A percentile compares a stretch with the other conserved stretches of the same genome.
Conservation (phyloP, 2,888 invertebrate species). For the Kryphioiulus occultus region DNA sequence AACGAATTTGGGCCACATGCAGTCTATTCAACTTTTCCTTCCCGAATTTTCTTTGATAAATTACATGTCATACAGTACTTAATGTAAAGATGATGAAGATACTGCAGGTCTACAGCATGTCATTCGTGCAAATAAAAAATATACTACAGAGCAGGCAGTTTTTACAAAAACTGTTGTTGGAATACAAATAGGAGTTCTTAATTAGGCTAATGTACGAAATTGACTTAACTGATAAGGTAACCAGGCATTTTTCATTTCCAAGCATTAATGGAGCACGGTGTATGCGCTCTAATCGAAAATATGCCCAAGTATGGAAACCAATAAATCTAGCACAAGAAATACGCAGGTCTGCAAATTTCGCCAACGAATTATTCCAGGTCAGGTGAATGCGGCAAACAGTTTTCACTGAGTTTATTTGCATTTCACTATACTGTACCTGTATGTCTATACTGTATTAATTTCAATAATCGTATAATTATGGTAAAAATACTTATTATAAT, state of each 20-base stretch:
- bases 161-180: neutral
- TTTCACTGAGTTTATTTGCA: neutral
- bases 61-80: too few relatives aligned
- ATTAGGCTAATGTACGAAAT: neutral
- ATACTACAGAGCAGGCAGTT: neutral
- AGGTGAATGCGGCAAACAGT: neutral
- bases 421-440: too few relatives aligned
- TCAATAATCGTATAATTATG: too few relatives aligned
- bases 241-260: neutral
- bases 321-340: neutral
- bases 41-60: too few relatives aligned
- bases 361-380: slow-evolving; percentile 20
- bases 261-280: neutral
- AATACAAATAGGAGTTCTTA: neutral
- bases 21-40: too few relatives aligned
- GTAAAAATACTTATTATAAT: too few relatives aligned
- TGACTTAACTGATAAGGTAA: neutral
- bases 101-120: neutral
- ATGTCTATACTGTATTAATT: too few relatives aligned
- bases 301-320: slow-evolving; percentile 24
- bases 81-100: neutral
- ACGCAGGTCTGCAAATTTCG: neutral
- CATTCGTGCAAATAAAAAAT: neutral
- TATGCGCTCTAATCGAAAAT: neutral
- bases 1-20: too few relatives aligned